A percentile compares a stretch with the other conserved stretches of the same genome.
phyloP scores from a whole-genome alignment of 2,888 invertebrate genomes.

The Cinara cedri region DNA sequence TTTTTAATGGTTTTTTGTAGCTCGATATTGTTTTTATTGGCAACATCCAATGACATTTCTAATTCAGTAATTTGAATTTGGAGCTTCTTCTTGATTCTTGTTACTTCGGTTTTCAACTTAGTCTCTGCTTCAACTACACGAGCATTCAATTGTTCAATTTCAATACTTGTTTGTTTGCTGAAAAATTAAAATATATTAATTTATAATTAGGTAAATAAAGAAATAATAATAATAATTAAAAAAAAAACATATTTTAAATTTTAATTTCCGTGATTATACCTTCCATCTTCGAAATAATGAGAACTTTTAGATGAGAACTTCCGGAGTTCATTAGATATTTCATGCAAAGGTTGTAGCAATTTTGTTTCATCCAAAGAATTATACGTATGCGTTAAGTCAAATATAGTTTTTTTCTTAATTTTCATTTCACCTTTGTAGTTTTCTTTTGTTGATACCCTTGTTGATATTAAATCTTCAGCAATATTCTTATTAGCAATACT shows the following conservation, averaged over 20 bases:
- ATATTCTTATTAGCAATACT: conserved; percentile 17
- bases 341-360: conserved; percentile 68
- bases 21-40: conserved; percentile 97
- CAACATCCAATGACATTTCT: conserved; percentile 94
- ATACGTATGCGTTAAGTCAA: conserved; percentile 52
- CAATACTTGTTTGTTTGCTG: conserved; percentile 97
- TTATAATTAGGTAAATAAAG: neutral
- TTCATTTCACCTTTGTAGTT: conserved; percentile 61
- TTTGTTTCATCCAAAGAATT: conserved; percentile 66
- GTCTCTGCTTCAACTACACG: conserved; percentile 96
- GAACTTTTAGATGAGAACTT: conserved; percentile 70
- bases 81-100: conserved; percentile 98
- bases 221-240: neutral
- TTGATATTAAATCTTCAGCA: conserved; percentile 19
- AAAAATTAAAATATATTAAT: conserved; percentile 60
- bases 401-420: conserved; percentile 63
- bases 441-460: conserved; percentile 25
- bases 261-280: conserved; percentile 64
- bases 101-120: conserved; percentile 92
- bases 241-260: neutral
- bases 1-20: conserved; percentile 97
- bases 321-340: conserved; percentile 70
- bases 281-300: conserved; percentile 70
- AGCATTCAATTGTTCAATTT: conserved; percentile 94
- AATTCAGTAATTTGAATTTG: conserved; percentile 97